These are phyloP conservation scores for Holothuria glaberrima DNA, from an alignment of 35 echinoderm and acorn worm genomes.

Conservation along the genomic window DNA sequence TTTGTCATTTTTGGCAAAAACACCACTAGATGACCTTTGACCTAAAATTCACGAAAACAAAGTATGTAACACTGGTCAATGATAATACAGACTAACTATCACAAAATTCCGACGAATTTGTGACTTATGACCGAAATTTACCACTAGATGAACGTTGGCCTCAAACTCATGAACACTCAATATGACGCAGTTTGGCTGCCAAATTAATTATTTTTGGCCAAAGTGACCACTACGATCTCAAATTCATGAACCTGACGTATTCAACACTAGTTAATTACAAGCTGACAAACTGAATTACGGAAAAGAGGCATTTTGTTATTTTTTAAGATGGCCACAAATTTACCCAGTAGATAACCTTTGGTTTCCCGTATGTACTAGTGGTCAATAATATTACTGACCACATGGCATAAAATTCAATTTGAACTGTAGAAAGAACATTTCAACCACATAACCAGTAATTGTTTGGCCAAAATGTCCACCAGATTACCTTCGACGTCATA, in stretches of 20 bases:
- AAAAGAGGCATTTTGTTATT: background rate
- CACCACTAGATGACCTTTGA: background rate
- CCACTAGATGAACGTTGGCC: background rate
- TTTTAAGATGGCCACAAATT: background rate
- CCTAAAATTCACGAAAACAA: background rate
- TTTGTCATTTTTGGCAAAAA: conserved; percentile 16
- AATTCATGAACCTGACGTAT: background rate
- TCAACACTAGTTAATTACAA: background rate
- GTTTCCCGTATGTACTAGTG: conserved; percentile 1
- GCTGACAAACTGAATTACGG: background rate
- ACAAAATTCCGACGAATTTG: background rate
- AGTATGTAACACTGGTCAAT: background rate
- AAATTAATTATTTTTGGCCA: background rate
- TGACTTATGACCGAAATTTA: conserved; percentile 10
- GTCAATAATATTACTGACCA: conserved; percentile 2
- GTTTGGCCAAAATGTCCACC: conserved; percentile 12
- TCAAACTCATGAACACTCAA: background rate
- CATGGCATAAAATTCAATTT: conserved; percentile 3
- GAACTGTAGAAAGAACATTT: background rate
- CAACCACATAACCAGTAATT: conserved; percentile 1
- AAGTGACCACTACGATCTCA: conserved; percentile 15
- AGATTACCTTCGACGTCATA: background rate
- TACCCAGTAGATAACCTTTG: background rate
- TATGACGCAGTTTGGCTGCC: conserved; percentile 9
- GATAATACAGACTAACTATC: conserved; percentile 13